Conservation (phyloP, 2,797 vertebrate species). For the Lithobates sylvaticus region DNA sequence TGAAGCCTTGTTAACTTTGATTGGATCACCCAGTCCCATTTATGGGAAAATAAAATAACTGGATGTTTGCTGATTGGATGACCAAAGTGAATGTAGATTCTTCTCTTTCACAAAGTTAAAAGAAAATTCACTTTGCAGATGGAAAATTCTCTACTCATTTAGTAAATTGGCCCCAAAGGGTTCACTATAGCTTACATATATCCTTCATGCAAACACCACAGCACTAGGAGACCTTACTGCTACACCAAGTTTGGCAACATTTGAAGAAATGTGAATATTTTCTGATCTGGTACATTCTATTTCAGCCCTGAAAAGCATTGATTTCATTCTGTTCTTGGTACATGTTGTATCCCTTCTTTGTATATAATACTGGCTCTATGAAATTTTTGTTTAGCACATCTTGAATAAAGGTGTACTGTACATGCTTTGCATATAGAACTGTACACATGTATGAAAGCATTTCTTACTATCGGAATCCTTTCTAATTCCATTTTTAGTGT, state of each 20-base stretch:
- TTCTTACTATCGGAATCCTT: not conserved
- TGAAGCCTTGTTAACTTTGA: too few relatives aligned
- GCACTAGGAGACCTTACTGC: not conserved
- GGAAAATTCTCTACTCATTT: too few relatives aligned
- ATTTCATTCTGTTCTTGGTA: not conserved
- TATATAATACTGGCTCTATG: conserved; percentile 19
- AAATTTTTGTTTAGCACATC: not conserved
- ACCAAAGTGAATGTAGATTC: too few relatives aligned
- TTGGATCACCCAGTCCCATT: too few relatives aligned
- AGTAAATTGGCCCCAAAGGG: too few relatives aligned
- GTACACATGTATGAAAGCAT: conserved; percentile 22
- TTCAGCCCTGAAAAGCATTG: not conserved
- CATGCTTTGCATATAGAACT: conserved; percentile 23
- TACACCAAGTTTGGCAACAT: not conserved
- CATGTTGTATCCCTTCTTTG: conserved; percentile 8
- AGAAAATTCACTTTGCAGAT: too few relatives aligned
- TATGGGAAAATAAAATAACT: too few relatives aligned
- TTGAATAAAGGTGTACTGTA: conserved; percentile 21
- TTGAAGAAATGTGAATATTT: not conserved
- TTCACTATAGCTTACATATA: too few relatives aligned
- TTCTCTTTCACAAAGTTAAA: too few relatives aligned
- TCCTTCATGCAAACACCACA: not conserved
- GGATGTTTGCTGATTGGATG: too few relatives aligned
- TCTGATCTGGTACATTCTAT: not conserved
- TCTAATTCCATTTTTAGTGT: conserved; percentile 33